phyloP scores from a whole-genome alignment of 2,797 vertebrate species.

The Hoplostethus mediterraneus region DNA sequence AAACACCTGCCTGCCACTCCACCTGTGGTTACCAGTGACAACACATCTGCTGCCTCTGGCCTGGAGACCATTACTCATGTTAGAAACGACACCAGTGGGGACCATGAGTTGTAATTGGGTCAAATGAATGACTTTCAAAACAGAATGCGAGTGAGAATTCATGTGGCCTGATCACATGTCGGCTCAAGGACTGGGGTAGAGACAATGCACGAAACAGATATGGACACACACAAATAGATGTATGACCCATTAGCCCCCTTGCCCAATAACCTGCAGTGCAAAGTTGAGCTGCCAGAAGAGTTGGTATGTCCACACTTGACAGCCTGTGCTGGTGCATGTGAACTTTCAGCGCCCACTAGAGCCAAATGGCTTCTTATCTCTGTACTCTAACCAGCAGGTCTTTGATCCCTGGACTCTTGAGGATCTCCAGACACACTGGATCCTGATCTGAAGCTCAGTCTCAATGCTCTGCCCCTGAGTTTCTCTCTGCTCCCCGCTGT shows the following conservation, averaged over 20 bases:
- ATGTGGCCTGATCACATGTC: neutral
- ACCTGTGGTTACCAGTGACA: slow-evolving; percentile 46
- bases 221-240: neutral
- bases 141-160: neutral
- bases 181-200: neutral
- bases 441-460: neutral
- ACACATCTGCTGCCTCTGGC: slow-evolving; percentile 25
- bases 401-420: slow-evolving; percentile 62
- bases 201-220: slow-evolving; percentile 13
- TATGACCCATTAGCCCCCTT: slow-evolving; percentile 1
- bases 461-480: slow-evolving; percentile 1
- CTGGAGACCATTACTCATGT: slow-evolving; percentile 31
- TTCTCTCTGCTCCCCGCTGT: neutral
- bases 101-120: neutral
- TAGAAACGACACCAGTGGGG: neutral
- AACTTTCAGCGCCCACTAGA: slow-evolving; percentile 69
- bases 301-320: slow-evolving; percentile 44
- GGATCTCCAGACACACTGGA: slow-evolving; percentile 58
- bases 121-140: neutral
- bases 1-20: slow-evolving; percentile 44
- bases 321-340: slow-evolving; percentile 52
- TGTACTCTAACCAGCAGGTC: slow-evolving; percentile 37
- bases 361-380: slow-evolving; percentile 68
- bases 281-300: slow-evolving; percentile 14
- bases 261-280: neutral